These are phyloP conservation scores for Drosophila nr. perissopoda DNA, from an alignment of 2,888 invertebrate genomes.

Conservation along the genomic window DNA sequence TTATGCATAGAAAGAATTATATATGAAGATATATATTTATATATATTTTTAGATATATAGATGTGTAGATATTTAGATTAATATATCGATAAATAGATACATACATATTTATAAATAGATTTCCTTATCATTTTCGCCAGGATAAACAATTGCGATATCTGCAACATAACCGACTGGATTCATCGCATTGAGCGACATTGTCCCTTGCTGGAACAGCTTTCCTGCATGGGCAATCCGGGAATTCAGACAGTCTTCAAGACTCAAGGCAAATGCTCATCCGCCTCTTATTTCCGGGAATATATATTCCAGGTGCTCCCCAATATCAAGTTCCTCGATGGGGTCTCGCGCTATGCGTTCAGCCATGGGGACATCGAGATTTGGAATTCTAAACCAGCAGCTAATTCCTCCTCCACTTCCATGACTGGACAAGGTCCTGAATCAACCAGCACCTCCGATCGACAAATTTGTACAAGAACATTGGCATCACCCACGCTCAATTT, in stretches of 20 bases:
- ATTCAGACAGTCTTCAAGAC: slow-evolving; percentile 87
- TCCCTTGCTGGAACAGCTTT: slow-evolving; percentile 90
- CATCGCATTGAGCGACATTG: slow-evolving; percentile 89
- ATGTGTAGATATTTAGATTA: too few species aligned
- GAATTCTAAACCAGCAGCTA: slow-evolving; percentile 6
- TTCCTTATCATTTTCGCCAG: slow-evolving; percentile 75
- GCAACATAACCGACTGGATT: slow-evolving; percentile 89
- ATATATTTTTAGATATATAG: background rate
- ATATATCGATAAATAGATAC: background rate
- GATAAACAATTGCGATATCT: slow-evolving; percentile 89
- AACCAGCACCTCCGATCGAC: slow-evolving; percentile 62
- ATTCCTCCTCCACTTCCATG: slow-evolving; percentile 49
- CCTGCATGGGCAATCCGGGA: slow-evolving; percentile 92
- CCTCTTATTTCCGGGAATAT: slow-evolving; percentile 81
- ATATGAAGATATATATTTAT: background rate
- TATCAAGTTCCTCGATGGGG: slow-evolving; percentile 80
- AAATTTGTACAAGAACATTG: slow-evolving; percentile 14
- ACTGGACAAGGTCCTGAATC: slow-evolving; percentile 47
- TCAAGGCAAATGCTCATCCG: slow-evolving; percentile 73
- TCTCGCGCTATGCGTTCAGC: slow-evolving; percentile 40
- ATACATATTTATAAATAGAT: background rate
- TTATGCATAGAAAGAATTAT: background rate
- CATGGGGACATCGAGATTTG: slow-evolving; percentile 9
- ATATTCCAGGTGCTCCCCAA: slow-evolving; percentile 75
- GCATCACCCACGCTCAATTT: slow-evolving; percentile 68